Base-by-base conservation (phyloP, 2,888 invertebrate species). In the Trachelus tabidus region DNA sequence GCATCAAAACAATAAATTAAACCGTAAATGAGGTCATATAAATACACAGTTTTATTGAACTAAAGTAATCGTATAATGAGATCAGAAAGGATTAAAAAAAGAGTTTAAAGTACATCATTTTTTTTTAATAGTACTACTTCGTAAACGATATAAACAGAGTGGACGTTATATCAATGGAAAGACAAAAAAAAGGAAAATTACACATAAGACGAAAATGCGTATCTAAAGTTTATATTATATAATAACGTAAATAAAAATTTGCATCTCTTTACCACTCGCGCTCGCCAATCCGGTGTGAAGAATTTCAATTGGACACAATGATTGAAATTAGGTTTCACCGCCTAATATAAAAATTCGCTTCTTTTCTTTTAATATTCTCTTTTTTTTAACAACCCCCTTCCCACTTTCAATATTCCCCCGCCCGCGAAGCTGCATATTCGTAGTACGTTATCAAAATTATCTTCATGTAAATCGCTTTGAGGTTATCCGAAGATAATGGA, bases 21-120 rank as follows among this genome's bases (percentile, higher is more conserved):
- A 75, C 77, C 81, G 77, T 37, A 76, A 82, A 79, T 75, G 73
- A 80, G 76, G 69, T 83, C 81, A 73, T 82, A 81, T 79, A 81
- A 83, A 83, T 83, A 84, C 81, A 80, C 77, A 81, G 80, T 85
- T 56, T 85, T 85, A 84, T 85, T 84, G 68, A 83, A 85, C 83
- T 79, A 80, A 81, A 74, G 76, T 82, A 80, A 80, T 73, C 73
- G 76, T 80, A 82, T 81, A 84, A 82, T 84, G 82, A 85, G 82
- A 85, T 82, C 80, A 82, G 79, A 77, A 75, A 81, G 81, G 78
- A 80, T 75, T 79, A 40, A 77, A 81, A 80, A 81, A 80, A 81
- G 9, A 6, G 35, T 35, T 30, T 30, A 80, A 77, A 80, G 81
- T 82, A 81, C 82, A 82, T 77, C 79, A 73, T 79, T 30, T n/a